Conservation (phyloP, 2,113 vertebrate genomes). For the Chionodraco myersi region DNA sequence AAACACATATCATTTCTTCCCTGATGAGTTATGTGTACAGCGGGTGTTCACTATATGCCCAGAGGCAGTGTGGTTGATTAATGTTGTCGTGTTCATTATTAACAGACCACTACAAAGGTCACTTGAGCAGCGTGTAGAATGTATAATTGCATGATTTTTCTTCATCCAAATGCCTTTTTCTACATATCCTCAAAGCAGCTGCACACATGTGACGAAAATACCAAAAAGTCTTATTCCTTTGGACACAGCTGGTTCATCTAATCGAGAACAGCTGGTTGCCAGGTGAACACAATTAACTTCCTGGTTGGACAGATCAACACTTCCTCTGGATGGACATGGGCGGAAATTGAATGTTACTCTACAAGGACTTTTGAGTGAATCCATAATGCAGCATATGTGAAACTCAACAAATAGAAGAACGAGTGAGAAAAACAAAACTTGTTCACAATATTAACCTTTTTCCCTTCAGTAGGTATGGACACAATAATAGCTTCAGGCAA, state of each 20-base stretch:
- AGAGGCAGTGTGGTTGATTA: constrained; percentile 7
- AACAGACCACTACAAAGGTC: constrained; percentile 39
- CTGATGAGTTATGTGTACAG: not conserved
- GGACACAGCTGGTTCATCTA: constrained; percentile 29
- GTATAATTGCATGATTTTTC: constrained; percentile 5
- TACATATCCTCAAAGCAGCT: constrained; percentile 28
- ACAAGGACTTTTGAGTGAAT: constrained; percentile 21
- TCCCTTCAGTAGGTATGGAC: constrained; percentile 19
- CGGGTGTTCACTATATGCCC: not conserved
- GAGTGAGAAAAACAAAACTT: constrained; percentile 16
- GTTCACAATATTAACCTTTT: constrained; percentile 13
- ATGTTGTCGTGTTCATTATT: constrained; percentile 22
- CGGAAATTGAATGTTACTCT: not conserved
- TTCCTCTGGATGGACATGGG: constrained; percentile 15
- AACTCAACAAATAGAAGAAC: constrained; percentile 27
- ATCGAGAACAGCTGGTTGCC: constrained; percentile 50
- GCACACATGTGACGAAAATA: constrained; percentile 4
- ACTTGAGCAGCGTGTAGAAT: constrained; percentile 26
- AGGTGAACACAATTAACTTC: constrained; percentile 56
- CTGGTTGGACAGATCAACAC: constrained; percentile 32
- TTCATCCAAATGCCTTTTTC: not conserved
- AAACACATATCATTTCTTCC: constrained; percentile 27
- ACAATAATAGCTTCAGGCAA: constrained; percentile 15
- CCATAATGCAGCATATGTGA: constrained; percentile 24
- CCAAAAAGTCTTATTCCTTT: constrained; percentile 29